Evolutionary conservation across 2,797 vertebrate species (phyloP).

Genomic region (Anomalospiza imberbis): DNA sequence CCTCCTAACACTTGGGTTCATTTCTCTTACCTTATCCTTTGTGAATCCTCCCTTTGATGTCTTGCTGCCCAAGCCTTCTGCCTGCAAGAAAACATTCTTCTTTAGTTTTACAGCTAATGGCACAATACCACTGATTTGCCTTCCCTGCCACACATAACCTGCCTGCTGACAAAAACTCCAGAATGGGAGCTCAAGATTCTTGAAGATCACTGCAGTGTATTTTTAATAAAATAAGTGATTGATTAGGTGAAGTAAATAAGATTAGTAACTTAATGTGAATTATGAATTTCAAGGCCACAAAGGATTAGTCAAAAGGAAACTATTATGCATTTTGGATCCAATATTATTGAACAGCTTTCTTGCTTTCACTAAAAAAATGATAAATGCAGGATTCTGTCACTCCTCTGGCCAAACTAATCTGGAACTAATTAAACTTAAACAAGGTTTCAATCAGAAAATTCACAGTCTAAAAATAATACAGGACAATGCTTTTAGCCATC

Average conservation of each 20-base stretch:
- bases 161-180: neutral
- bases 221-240: neutral
- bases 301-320: neutral
- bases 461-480: neutral
- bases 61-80: slow-evolving; percentile 70
- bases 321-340: neutral
- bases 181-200: neutral
- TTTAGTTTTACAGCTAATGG: neutral
- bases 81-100: slow-evolving; percentile 70
- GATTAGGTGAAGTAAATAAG: neutral
- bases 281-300: neutral
- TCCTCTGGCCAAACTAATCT: neutral
- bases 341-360: neutral
- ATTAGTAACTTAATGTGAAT: neutral
- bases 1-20: neutral
- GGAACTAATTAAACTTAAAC: neutral
- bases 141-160: neutral
- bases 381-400: neutral
- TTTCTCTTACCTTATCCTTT: slow-evolving; percentile 84
- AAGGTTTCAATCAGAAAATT: neutral
- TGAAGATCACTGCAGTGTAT: neutral
- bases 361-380: neutral
- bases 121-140: neutral
- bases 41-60: slow-evolving; percentile 78
- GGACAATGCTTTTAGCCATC: neutral